phyloP scores from a whole-genome alignment of 1,140 invertebrate species.

The Stenopsyche tienmushanensis region DNA sequence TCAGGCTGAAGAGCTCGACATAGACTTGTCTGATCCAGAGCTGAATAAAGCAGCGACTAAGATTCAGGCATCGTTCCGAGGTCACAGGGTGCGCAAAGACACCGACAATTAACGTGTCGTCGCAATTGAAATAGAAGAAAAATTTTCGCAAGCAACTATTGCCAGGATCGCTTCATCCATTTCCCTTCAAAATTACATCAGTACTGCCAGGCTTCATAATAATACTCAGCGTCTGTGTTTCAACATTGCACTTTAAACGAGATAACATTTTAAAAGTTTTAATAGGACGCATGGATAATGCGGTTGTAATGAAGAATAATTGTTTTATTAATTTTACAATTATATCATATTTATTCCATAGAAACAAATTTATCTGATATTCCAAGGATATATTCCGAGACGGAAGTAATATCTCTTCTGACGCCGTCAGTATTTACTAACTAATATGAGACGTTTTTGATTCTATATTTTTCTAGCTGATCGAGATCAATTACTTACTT shows the following conservation, averaged over 20 bases:
- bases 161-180: neutral
- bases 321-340: neutral
- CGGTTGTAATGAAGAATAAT: neutral
- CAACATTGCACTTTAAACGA: no score
- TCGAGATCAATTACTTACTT: no score
- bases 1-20: constrained; percentile 67
- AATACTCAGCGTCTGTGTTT: no score
- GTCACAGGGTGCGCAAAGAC: constrained; percentile 85
- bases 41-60: constrained; percentile 89
- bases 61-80: constrained; percentile 90
- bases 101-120: constrained; percentile 40
- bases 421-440: no score
- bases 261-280: no score
- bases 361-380: neutral
- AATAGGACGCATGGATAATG: no score
- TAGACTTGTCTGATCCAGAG: constrained; percentile 82
- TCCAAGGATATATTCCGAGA: no score
- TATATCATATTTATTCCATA: neutral
- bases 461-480: no score
- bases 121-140: no score
- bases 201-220: neutral
- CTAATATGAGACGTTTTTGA: no score
- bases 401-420: no score
- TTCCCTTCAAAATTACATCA: neutral
- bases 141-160: no score